phyloP scores from a whole-genome alignment of 2,113 vertebrate species.

The Alethe castanea region DNA sequence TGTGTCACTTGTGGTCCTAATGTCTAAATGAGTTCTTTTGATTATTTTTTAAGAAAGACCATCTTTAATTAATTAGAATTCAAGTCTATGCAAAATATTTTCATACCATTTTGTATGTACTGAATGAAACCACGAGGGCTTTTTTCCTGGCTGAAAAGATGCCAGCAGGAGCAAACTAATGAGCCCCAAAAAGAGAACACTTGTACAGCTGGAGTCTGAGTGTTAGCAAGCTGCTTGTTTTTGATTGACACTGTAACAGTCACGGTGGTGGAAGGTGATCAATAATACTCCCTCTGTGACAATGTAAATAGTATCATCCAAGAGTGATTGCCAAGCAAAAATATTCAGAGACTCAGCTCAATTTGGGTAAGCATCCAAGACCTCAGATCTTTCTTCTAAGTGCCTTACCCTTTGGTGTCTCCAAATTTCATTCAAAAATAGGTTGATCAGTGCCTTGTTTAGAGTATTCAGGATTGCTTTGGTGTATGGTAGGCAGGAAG shows the following conservation, averaged over 20 bases:
- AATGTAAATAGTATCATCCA: not conserved
- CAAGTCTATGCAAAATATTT: slow-evolving; percentile 4
- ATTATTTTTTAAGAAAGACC: not conserved
- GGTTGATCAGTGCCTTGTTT: not conserved
- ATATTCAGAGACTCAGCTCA: not conserved
- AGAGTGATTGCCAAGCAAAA: not conserved
- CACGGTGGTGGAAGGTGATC: not conserved
- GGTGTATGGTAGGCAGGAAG: not conserved
- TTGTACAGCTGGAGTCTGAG: slow-evolving; percentile 39
- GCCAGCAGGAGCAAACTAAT: slow-evolving; percentile 42
- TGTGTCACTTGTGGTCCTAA: not conserved
- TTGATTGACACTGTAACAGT: slow-evolving; percentile 29
- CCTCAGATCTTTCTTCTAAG: not conserved
- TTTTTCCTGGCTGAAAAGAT: slow-evolving; percentile 9
- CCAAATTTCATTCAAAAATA: not conserved
- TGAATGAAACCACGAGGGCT: not conserved
- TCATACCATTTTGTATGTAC: not conserved
- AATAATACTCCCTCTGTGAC: not conserved
- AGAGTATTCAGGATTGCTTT: not conserved
- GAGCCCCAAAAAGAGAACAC: slow-evolving; percentile 21
- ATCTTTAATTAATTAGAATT: not conserved
- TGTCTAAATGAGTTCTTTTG: not conserved
- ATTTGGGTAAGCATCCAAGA: not conserved
- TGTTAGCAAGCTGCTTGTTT: slow-evolving; percentile 18
- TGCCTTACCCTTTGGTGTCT: not conserved